Base-by-base conservation (phyloP, 1,140 invertebrate species). In the Drosophila nasuta region DNA sequence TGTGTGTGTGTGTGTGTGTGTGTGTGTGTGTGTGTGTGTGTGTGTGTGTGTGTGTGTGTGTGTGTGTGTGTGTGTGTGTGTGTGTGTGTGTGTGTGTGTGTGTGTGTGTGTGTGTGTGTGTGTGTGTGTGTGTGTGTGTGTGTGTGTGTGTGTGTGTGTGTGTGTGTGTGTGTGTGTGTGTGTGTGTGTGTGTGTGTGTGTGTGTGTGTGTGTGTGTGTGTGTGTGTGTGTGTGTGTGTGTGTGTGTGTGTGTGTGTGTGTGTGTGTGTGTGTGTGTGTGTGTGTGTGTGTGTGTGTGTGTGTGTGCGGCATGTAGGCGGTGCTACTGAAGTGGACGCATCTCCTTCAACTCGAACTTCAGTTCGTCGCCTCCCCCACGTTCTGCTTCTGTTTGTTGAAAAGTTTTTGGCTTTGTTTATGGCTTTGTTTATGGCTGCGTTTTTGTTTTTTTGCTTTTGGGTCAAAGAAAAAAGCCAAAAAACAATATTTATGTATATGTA, bases 351-450 rank as follows among this genome's bases (percentile, higher is more conserved):
- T 35, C 59, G 28, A 54, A n/a, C 33, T 45, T 17, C 7, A 28
- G 46, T 30, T 33, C 6, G n/a, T 15, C 17, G 8, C 3, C 33
- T 45, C n/a, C 28, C 65, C 11, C 25, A n/a, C 20, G 35, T 6
- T 2, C 54, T 38, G 20, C 72, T 45, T 4, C 25, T 52, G 41
- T 67, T 62, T 81, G 59, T 78, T 79, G 62, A 60, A 85, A 85
- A 89, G 52, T 88, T 88, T 88, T 81, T 62, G 60, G 75, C 71
- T 81, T 88, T 86, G 79, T 78, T 85, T 85, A 70, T 62, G 60
- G 75, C 71, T 81, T 88, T 86, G 79, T 78, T 85, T 85, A 70
- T 70, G 73, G 33, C 57, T 17, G 60, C 70, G 45, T 76, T 77
- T 66, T 71, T 76, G 74, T 66, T 71, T 73, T 78, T 38, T 69